Base-by-base conservation (phyloP, 2,888 invertebrate species). In the Steromphala cineraria region DNA sequence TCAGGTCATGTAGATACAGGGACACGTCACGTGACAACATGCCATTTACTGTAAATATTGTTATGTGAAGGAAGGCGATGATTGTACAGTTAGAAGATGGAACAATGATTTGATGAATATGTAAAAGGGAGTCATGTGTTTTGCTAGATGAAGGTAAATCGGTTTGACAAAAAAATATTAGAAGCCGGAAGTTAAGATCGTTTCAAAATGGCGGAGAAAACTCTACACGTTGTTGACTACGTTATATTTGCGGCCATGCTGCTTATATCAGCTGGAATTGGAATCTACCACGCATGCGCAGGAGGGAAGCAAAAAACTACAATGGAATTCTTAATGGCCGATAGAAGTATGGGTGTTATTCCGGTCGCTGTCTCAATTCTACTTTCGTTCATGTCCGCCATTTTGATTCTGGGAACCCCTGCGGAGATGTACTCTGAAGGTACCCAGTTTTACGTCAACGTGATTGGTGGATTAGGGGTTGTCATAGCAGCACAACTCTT, bases 361-460 rank as follows among this genome's bases (percentile, higher is more conserved):
- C 90, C 91, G 5, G 87, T 90, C 3, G 81, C 90, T 0, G 81
- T 90, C 53, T 90, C 90, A 8, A 82, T 91, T 55, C 85, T 92
- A n/a, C 91, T 91, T 7, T 89, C 88, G 74, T 91, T 91, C 82
- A 91, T 90, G 84, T 90, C 91, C 15, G 92, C 91, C 80, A 89
- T 92, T 53, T 85, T 91, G 31, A 84, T 92, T 56, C 86, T 91
- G 8, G 90, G 90, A 0, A 88, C 88, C 0, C 90, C 91, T 0
- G 88, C 90, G 1, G 91, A 91, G 80, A 87, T 90, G 81, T 92
- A 91, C 80, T 82, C 85, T 15, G 89, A 86, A 79, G 91, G 91
- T 4, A 86, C 89, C 10, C 84, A 87, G 82, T 90, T 87, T 76
- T 84, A 79, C 52, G 53, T 85, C 31, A 83, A 84, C 24, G 52